Evolutionary conservation across 2,113 vertebrate genomes (phyloP).

Genomic region (Gyps fulvus): DNA sequence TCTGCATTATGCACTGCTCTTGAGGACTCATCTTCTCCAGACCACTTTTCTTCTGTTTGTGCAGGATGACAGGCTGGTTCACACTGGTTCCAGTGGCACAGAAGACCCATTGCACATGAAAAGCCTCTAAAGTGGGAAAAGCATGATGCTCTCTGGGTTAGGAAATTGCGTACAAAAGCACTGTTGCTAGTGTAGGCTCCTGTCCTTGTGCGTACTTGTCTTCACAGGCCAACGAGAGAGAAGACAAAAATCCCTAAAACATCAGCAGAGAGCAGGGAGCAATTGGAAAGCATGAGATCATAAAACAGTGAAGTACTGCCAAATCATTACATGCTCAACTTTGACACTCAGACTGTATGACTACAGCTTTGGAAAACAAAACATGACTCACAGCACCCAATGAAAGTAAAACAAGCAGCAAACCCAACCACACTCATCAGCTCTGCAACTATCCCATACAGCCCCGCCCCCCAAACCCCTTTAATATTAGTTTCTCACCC

Average conservation of each 20-base stretch:
- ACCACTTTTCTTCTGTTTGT: neutral
- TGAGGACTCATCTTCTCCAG: neutral
- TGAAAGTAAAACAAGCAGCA: neutral
- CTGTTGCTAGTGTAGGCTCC: neutral
- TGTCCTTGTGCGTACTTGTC: neutral
- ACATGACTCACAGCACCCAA: neutral
- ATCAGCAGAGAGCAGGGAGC: neutral
- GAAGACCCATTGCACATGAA: accelerated
- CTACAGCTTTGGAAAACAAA: neutral
- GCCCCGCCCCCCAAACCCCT: neutral
- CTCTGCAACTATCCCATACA: neutral
- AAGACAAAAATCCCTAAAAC: neutral
- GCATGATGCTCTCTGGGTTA: neutral
- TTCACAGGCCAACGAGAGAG: neutral
- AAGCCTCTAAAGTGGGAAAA: neutral
- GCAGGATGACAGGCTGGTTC: neutral
- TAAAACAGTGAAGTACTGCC: neutral
- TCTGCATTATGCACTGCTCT: neutral
- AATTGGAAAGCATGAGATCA: neutral
- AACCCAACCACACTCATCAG: neutral
- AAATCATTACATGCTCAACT: neutral
- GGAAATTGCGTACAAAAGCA: neutral
- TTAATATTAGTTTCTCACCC: neutral
- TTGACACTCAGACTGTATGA: neutral
- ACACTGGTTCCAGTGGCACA: neutral